Evolutionary conservation across 2,113 vertebrate genomes (phyloP), one percentile per base, ranked within the genome.

Genomic region (Chionomys nivalis): DNA sequence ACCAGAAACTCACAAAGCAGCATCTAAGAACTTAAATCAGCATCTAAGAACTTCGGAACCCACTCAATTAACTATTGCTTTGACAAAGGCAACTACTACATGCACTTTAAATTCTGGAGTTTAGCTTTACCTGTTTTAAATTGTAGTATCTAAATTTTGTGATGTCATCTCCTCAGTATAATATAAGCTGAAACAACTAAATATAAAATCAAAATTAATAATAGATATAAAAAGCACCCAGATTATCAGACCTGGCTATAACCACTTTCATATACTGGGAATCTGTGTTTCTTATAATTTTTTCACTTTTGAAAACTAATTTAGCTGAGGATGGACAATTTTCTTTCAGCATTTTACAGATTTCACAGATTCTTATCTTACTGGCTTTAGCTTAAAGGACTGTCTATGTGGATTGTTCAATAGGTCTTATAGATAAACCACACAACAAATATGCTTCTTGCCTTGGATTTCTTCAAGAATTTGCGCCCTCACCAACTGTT

Each of bases 301-400:
- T 87, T 79, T 87, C 42, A 86, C 4, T 33, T 93, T 90, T 87
- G 44, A 66, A 82, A 12, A 42, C 55, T 90, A 89, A 76, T 92
- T 72, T 89, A 65, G 26, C 14, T 94, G 39, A 8, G 65, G 23
- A 28, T 66, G 28, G 44, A 39, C 13, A 28, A 42, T 16, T 75
- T 83, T 68, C 36, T 79, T 89, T 65, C 14, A 81, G 19, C 26
- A 39, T 79, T 77, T 52, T 76, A 31, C 55, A 79, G 14, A 81
- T 89, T 77, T 82, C 10, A n/a, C 21, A 58, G 5, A 39, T 55
- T 81, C 10, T 55, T 36, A 63, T 87, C 79, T 19, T n/a, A 65
- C 14, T 89, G 7, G 9, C 19, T 89, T 70, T 96, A 79, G 4
- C 9, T 52, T 83, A 7, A 39, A 13, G 28, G 7, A 17, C 86